Base-by-base conservation (phyloP, 2,888 invertebrate genomes). In the Stegophylla sp. region DNA sequence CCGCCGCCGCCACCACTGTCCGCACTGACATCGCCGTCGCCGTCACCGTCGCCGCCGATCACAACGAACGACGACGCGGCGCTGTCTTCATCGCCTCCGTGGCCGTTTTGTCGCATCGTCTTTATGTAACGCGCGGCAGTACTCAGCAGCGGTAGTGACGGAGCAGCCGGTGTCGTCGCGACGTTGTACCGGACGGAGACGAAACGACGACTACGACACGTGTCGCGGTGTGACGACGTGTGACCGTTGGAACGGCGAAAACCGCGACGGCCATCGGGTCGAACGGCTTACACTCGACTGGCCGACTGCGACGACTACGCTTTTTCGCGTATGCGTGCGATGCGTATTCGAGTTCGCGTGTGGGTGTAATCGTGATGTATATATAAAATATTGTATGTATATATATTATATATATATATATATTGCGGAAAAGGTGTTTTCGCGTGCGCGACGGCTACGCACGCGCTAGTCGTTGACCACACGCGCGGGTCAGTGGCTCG, bases 281-380 rank as follows among this genome's bases (percentile, higher is more conserved):
- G 83, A 76, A 64, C 76, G 82, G 86, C 77, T 85, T 84, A 85
- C 85, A 85, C 85, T 86, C 85, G 84, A 86, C 85, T 86, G 87
- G 74, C 15, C 73, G 51, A 5, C 3, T n/a, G 48, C 67, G 88
- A 88, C 88, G 88, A 87, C n/a, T n/a, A n/a, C 84, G 85, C 87
- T 85, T 34, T 34, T 34, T 34, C 7, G 3, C 51, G 51, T 51
- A 4, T 51, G 17, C 4, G 51, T 51, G 51, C 51, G 15, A n/a
- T 2, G 15, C 4, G 51, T 17, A 15, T 34, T 23, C 9, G 41
- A 5, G 34, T 34, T 5, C 34, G 34, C 34, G 34, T 7, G 34
- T 34, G 34, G 3, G 34, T 34, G 34, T 34, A n/a, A n/a, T n/a
- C n/a, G n/a, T n/a, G n/a, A n/a, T n/a, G 34, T 34, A 7, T 34